These are phyloP conservation scores for Caenorhabditis latens DNA, from an alignment of 1,140 invertebrate genomes.

Conservation along the genomic window DNA sequence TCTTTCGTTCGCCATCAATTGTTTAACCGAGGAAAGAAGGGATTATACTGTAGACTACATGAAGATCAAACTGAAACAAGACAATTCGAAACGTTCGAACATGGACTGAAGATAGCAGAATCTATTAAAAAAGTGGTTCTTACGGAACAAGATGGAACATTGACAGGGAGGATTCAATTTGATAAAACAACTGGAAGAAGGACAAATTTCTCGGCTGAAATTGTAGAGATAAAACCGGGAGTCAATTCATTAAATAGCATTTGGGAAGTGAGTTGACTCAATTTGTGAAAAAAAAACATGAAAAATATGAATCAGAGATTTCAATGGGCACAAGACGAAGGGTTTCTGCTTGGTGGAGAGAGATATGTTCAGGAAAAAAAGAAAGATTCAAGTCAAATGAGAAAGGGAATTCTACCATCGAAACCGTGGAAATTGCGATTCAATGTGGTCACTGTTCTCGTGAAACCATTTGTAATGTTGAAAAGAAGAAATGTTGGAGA, in stretches of 20 bases:
- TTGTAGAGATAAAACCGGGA: slow-evolving; percentile 59
- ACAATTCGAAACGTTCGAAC: slow-evolving; percentile 75
- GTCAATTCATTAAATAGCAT: slow-evolving; percentile 61
- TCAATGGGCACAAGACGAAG: slow-evolving; percentile 62
- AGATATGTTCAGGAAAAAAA: slow-evolving; percentile 52
- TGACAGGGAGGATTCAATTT: slow-evolving; percentile 77
- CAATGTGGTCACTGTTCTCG: slow-evolving; percentile 72
- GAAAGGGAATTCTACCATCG: slow-evolving; percentile 60
- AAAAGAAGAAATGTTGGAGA: slow-evolving; percentile 71
- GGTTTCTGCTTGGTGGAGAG: slow-evolving; percentile 53
- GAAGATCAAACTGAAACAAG: slow-evolving; percentile 69
- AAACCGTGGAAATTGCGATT: slow-evolving; percentile 64
- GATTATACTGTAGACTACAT: slow-evolving; percentile 51
- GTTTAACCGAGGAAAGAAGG: slow-evolving; percentile 70
- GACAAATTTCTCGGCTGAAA: slow-evolving; percentile 72
- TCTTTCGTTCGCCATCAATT: slow-evolving; percentile 62
- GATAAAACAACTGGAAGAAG: slow-evolving; percentile 70
- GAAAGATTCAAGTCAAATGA: slow-evolving; percentile 27
- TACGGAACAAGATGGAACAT: slow-evolving; percentile 66
- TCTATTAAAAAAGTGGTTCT: slow-evolving; percentile 67
- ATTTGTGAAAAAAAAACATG: neutral
- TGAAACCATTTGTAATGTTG: slow-evolving; percentile 77
- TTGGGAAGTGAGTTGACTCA: slow-evolving; percentile 40
- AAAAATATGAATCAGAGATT: slow-evolving; percentile 39
- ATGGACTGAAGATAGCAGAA: slow-evolving; percentile 72